A percentile compares a stretch with the other conserved stretches of the same genome.
Evolutionary conservation across 2,113 vertebrate species (phyloP).

Genomic region (Psilopogon haemacephalus): DNA sequence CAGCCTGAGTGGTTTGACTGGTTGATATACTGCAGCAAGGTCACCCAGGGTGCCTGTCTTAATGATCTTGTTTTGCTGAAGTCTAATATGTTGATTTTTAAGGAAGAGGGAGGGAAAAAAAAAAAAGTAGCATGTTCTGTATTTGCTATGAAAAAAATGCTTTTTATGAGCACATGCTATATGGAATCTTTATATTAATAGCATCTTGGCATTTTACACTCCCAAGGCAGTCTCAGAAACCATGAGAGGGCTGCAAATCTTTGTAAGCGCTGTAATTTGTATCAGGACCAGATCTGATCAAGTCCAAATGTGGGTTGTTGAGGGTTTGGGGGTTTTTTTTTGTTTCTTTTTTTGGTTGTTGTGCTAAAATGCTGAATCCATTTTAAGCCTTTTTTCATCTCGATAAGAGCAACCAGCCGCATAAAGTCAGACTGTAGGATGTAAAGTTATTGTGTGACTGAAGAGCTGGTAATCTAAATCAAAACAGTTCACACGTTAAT

Average conservation of each 20-base stretch:
- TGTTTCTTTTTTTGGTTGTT: not conserved
- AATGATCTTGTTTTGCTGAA: not conserved
- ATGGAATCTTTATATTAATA: conserved; percentile 5
- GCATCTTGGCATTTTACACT: conserved; percentile 27
- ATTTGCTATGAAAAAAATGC: not conserved
- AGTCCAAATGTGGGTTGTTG: not conserved
- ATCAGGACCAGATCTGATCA: not conserved
- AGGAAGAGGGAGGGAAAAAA: no score
- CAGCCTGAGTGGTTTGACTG: rapidly evolving
- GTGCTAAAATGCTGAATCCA: not conserved
- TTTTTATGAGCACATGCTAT: not conserved
- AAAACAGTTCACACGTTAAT: not conserved
- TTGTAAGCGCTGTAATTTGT: not conserved
- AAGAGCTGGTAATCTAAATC: not conserved
- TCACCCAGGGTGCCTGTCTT: not conserved
- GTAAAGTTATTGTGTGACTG: not conserved
- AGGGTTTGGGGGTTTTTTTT: not conserved
- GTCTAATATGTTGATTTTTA: not conserved
- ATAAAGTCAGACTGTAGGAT: not conserved
- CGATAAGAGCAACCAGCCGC: not conserved
- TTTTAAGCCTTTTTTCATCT: not conserved
- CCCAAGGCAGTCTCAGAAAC: conserved; percentile 25
- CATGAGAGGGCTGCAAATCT: conserved; percentile 12
- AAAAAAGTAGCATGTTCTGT: not conserved
- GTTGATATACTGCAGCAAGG: not conserved